phyloP scores from a whole-genome alignment of 2,113 vertebrate genomes.

The Callipepla squamata region DNA sequence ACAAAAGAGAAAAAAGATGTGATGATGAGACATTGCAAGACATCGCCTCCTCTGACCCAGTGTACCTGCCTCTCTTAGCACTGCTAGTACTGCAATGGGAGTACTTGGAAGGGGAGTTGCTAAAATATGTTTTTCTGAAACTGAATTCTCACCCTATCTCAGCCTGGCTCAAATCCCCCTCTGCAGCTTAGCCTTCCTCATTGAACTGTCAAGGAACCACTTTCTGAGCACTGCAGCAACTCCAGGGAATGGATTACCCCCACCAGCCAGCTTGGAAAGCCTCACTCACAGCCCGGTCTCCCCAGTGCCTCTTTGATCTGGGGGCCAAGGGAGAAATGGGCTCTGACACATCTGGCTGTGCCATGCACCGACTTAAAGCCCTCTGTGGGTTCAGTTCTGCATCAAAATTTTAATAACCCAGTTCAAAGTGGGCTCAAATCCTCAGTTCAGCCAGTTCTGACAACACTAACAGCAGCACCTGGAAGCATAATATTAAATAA shows the following conservation, averaged over 20 bases:
- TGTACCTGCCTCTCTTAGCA: background rate
- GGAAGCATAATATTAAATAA: constrained; percentile 28
- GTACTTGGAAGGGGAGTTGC: background rate
- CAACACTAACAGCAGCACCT: constrained; percentile 52
- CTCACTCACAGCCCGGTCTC: constrained; percentile 25
- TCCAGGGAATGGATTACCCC: constrained; percentile 47
- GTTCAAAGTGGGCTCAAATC: constrained; percentile 64
- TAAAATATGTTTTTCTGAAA: background rate
- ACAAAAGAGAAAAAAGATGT: background rate
- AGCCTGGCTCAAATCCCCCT: background rate
- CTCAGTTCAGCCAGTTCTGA: constrained; percentile 44
- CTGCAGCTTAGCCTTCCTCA: constrained; percentile 26
- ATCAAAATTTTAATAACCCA: constrained; percentile 61
- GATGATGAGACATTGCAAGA: background rate
- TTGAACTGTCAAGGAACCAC: background rate
- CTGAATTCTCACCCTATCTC: background rate
- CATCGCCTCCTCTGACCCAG: background rate
- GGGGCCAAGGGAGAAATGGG: constrained; percentile 36
- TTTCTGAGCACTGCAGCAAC: background rate
- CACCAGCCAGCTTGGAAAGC: background rate
- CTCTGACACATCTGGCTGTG: constrained; percentile 59
- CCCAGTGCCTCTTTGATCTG: constrained; percentile 59
- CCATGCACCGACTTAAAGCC: constrained; percentile 4
- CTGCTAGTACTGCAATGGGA: background rate
- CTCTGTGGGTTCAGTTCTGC: background rate